Evolutionary conservation across 2,797 vertebrate genomes (phyloP), one percentile per base, ranked within the genome.

Genomic region (Danionella dracula): DNA sequence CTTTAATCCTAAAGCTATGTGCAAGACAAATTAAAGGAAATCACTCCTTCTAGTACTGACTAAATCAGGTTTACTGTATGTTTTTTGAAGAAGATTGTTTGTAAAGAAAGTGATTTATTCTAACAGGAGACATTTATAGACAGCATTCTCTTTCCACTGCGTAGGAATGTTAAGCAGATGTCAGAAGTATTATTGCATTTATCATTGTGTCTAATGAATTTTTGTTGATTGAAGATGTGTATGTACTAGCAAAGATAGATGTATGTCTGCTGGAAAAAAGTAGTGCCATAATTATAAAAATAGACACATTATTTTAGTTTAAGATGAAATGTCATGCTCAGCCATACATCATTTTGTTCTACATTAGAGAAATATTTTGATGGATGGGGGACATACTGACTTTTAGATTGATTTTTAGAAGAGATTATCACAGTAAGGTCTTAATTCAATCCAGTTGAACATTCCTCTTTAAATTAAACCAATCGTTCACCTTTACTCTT

Each of bases 161-260:
- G 17, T 41, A 7, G 53, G 27, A 34, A 83, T 76, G 59, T 70
- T 74, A 40, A 83, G 76, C 80, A 82, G 76, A 81, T 83, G 82
- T 79, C 59, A 68, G 62, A 45, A 66, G 67, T 77, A 71, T 75
- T 42, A 29, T 58, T 27, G 21, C 40, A 17, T 66, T 69, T 54
- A 38, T 35, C 61, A 53, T 16, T 40, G 46, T 23, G 41, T 6
- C 27, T 27, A 27, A 6, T 27, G 23, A 27, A 27, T 27, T 3
- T 3, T 3, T 6, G 3, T 27, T 27, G 23, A 27, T 3, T 27
- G 23, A 3, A 3, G 6, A 27, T 27, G 23, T 27, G 23, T 27
- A 3, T 27, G 23, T 6, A 27, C 6, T 27, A 27, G 6, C 23
- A 6, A 16, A 23, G 31, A n/a, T n/a, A n/a, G n/a, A n/a, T n/a